A percentile compares a stretch with the other conserved stretches of the same genome.
phyloP scores from a whole-genome alignment of 1,140 invertebrate species.

The Achroia grisella region DNA sequence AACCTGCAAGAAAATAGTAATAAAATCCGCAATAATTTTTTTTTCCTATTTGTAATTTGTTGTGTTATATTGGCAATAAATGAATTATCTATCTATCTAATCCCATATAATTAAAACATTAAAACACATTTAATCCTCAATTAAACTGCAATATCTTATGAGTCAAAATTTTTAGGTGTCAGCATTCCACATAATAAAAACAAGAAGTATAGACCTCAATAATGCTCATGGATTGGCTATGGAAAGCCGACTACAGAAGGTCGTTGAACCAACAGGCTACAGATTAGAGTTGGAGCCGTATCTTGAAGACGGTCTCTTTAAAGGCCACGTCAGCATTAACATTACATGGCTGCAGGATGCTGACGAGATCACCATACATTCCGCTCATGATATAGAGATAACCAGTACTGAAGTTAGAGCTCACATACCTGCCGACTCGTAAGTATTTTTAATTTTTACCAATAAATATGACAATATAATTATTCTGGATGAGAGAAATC shows the following conservation, averaged over 20 bases:
- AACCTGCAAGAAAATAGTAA: too few species aligned
- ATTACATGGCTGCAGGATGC: slow-evolving; percentile 74
- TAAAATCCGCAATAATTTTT: too few species aligned
- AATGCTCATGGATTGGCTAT: slow-evolving; percentile 74
- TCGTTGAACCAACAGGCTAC: slow-evolving; percentile 76
- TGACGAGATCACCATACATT: slow-evolving; percentile 76
- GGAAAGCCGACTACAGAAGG: slow-evolving; percentile 73
- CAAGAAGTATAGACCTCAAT: slow-evolving; percentile 77
- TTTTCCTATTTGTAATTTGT: too few species aligned
- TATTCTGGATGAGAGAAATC: too few species aligned
- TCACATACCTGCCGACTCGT: slow-evolving; percentile 27
- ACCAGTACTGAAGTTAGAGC: slow-evolving; percentile 48
- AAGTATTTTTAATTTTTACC: slow-evolving; percentile 13
- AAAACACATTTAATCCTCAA: too few species aligned
- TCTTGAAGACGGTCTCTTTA: slow-evolving; percentile 74
- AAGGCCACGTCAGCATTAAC: slow-evolving; percentile 77
- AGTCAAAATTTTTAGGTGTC: slow-evolving; percentile 8
- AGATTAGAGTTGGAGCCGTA: slow-evolving; percentile 77
- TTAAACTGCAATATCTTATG: too few species aligned
- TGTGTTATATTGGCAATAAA: too few species aligned
- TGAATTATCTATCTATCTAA: too few species aligned
- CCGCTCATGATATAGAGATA: slow-evolving; percentile 76
- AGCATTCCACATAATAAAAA: slow-evolving; percentile 47
- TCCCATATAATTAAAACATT: too few species aligned
- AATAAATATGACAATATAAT: too few species aligned